phyloP scores from a whole-genome alignment of 1,140 invertebrate genomes.

The Drosophila equinoxialis region DNA sequence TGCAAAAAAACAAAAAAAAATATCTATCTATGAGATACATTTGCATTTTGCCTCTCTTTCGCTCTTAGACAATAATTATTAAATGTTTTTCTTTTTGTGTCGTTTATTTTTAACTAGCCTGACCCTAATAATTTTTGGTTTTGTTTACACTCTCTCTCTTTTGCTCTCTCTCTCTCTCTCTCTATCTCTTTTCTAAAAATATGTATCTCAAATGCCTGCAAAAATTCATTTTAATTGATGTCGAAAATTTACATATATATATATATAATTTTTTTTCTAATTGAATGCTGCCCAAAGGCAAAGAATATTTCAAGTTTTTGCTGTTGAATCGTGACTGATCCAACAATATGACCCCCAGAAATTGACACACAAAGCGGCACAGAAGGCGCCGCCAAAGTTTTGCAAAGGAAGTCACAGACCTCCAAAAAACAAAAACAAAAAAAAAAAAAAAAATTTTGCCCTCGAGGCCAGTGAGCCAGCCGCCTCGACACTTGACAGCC shows the following conservation, averaged over 20 bases:
- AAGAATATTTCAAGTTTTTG: slow-evolving; percentile 8
- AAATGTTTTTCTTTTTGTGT: background rate
- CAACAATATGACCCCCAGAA: slow-evolving; percentile 41
- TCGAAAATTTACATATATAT: slow-evolving; percentile 20
- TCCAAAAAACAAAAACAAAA: slow-evolving; percentile 25
- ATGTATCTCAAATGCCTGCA: background rate
- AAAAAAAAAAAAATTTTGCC: slow-evolving; percentile 25
- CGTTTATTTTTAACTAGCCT: slow-evolving; percentile 47
- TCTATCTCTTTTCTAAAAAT: background rate
- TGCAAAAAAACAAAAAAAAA: too few species aligned
- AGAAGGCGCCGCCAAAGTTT: slow-evolving; percentile 4
- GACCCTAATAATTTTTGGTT: slow-evolving; percentile 48
- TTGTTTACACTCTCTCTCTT: slow-evolving; percentile 12
- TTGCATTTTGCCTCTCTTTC: background rate
- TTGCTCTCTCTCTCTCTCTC: background rate
- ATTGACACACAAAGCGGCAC: slow-evolving; percentile 28
- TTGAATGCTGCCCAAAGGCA: slow-evolving; percentile 25
- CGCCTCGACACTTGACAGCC: slow-evolving; percentile 47
- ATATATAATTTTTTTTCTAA: slow-evolving; percentile 15
- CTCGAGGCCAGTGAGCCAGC: slow-evolving; percentile 11
- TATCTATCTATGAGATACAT: background rate
- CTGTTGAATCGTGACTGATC: slow-evolving; percentile 50
- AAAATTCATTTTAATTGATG: slow-evolving; percentile 49
- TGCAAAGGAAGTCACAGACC: slow-evolving; percentile 35
- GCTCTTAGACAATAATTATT: background rate